phyloP scores from a whole-genome alignment of 2,113 vertebrate species.

The Petrocephalus microphthalmus region DNA sequence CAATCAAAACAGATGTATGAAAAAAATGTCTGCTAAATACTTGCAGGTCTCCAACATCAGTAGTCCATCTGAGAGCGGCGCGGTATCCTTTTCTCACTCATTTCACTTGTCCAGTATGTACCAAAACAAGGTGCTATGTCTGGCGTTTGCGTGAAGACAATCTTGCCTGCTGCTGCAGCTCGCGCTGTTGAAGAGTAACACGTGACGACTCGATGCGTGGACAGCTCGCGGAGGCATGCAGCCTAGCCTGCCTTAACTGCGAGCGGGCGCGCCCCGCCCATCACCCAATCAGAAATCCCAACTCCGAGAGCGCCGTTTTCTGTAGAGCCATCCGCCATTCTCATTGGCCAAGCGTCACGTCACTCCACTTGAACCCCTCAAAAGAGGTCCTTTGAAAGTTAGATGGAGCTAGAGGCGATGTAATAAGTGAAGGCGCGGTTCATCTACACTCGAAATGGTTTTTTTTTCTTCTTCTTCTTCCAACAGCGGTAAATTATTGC shows the following conservation, averaged over 20 bases:
- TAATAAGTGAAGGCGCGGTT: conserved; percentile 50
- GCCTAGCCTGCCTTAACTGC: conserved; percentile 41
- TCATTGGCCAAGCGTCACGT: conserved; percentile 27
- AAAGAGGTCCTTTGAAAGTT: conserved; percentile 36
- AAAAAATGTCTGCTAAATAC: background rate
- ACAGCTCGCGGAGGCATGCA: conserved; percentile 41
- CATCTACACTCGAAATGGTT: conserved; percentile 14
- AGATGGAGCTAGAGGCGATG: conserved; percentile 42
- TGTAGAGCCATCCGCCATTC: background rate
- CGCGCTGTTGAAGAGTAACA: conserved; percentile 47
- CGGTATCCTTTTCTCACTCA: background rate
- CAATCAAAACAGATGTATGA: conserved; percentile 4
- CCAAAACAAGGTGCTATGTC: conserved; percentile 53
- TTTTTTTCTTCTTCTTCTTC: conserved; percentile 35
- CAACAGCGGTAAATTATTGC: conserved; percentile 30
- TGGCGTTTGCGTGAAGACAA: conserved; percentile 42
- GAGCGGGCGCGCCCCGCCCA: conserved; percentile 15
- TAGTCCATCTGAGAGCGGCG: background rate
- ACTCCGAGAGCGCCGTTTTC: background rate
- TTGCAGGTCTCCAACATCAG: background rate
- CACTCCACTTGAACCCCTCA: conserved; percentile 16
- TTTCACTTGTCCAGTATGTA: conserved; percentile 34
- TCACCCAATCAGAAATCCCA: conserved; percentile 4
- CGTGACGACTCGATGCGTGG: conserved; percentile 57
- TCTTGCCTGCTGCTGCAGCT: conserved; percentile 48